A percentile compares a stretch with the other conserved stretches of the same genome.
Conservation (phyloP, 2,888 invertebrate species). For the Drosophila acutilabella region DNA sequence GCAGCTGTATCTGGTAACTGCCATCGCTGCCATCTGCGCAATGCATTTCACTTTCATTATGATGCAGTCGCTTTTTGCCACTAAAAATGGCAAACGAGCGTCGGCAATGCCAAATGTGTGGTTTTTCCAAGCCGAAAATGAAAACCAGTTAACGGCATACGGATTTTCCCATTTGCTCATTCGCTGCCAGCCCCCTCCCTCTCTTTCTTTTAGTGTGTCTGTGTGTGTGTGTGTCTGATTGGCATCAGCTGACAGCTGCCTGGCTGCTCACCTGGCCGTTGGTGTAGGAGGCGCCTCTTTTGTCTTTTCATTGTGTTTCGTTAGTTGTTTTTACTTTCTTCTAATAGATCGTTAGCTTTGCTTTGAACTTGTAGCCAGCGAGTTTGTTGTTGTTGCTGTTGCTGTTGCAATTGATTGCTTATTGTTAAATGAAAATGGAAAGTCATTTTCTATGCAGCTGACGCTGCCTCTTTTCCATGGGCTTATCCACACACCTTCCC, state of each 20-base stretch:
- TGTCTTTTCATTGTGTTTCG: slow-evolving; percentile 58
- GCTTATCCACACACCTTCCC: slow-evolving; percentile 15
- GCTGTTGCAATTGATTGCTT: slow-evolving; percentile 72
- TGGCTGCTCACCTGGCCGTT: slow-evolving; percentile 46
- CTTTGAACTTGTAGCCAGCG: slow-evolving; percentile 68
- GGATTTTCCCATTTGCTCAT: slow-evolving; percentile 63
- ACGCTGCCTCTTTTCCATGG: slow-evolving; percentile 43
- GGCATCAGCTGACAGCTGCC: slow-evolving; percentile 74
- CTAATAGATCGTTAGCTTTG: slow-evolving; percentile 79
- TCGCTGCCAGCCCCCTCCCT: slow-evolving; percentile 2
- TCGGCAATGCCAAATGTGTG: slow-evolving; percentile 66
- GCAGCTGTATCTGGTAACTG: slow-evolving; percentile 71
- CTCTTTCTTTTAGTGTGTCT: background rate
- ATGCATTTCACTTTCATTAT: slow-evolving; percentile 83
- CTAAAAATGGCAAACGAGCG: slow-evolving; percentile 79
- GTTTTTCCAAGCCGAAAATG: slow-evolving; percentile 78
- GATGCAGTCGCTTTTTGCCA: slow-evolving; percentile 82
- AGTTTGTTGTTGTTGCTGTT: slow-evolving; percentile 18
- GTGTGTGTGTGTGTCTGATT: slow-evolving; percentile 51
- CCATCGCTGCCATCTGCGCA: slow-evolving; percentile 74
- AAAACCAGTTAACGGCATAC: slow-evolving; percentile 72
- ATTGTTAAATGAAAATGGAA: slow-evolving; percentile 81
- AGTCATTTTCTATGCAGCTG: slow-evolving; percentile 73
- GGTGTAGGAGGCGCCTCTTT: slow-evolving; percentile 65
- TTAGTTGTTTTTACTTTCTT: slow-evolving; percentile 78